Evolutionary conservation across 2,113 vertebrate genomes (phyloP).

Genomic region (Pantherophis guttatus): DNA sequence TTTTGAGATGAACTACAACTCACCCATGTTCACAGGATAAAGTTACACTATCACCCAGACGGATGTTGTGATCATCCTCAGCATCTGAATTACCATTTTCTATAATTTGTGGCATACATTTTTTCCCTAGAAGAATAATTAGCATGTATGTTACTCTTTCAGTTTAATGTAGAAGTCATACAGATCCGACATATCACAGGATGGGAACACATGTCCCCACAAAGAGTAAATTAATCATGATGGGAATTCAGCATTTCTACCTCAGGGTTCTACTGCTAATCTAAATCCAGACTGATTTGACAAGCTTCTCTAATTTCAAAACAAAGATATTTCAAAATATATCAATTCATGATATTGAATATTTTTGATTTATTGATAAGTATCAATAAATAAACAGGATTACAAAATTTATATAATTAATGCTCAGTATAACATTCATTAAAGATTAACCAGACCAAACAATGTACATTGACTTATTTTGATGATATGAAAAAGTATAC

Average conservation of each 20-base stretch:
- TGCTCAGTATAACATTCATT: not conserved
- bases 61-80: not conserved
- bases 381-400: not conserved
- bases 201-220: not conserved
- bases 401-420: not conserved
- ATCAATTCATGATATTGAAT: too few species aligned
- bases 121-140: not conserved
- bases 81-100: not conserved
- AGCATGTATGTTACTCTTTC: not conserved
- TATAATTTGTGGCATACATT: not conserved
- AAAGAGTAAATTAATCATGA: not conserved
- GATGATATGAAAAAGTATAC: too few species aligned
- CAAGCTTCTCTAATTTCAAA: not conserved
- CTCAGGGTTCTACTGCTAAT: not conserved
- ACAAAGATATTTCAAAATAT: too few species aligned
- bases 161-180: not conserved
- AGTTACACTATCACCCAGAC: not conserved
- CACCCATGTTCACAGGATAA: not conserved
- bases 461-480: too few species aligned
- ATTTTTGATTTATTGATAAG: not conserved
- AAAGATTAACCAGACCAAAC: too few species aligned
- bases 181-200: not conserved
- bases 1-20: not conserved
- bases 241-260: not conserved
- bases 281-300: not conserved